These are phyloP conservation scores for Hypanus sabinus DNA, from an alignment of 2,113 vertebrate genomes.

Conservation along the genomic window DNA sequence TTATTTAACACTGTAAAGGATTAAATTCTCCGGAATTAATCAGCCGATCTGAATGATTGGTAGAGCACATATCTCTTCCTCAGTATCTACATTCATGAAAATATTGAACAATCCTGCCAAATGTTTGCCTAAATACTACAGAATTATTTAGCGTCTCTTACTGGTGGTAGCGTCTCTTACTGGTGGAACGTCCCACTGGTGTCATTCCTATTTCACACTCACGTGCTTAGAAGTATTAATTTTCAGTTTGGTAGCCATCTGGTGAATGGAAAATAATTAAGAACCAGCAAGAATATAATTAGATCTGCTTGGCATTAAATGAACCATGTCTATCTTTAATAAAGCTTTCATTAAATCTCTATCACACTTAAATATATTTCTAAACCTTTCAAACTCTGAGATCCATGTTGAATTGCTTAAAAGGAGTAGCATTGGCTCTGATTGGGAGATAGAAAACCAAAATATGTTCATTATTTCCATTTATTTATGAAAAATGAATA, in stretches of 20 bases:
- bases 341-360: neutral
- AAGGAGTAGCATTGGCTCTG: neutral
- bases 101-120: neutral
- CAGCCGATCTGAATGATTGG: neutral
- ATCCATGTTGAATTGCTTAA: neutral
- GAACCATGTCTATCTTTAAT: constrained; percentile 13
- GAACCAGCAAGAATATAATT: constrained; percentile 13
- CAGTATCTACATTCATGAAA: neutral
- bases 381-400: neutral
- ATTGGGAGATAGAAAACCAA: neutral
- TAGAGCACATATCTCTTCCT: neutral
- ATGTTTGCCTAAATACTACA: neutral
- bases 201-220: neutral
- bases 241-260: neutral
- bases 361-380: neutral
- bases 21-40: neutral
- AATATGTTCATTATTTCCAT: neutral
- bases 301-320: neutral
- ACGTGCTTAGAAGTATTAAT: neutral
- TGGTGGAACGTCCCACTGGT: neutral
- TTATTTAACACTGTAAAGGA: neutral
- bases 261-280: neutral
- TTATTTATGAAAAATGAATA: neutral
- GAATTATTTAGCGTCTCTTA: neutral
- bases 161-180: neutral